phyloP scores from a whole-genome alignment of 2,888 invertebrate species.

The Cactoblastis cactorum region DNA sequence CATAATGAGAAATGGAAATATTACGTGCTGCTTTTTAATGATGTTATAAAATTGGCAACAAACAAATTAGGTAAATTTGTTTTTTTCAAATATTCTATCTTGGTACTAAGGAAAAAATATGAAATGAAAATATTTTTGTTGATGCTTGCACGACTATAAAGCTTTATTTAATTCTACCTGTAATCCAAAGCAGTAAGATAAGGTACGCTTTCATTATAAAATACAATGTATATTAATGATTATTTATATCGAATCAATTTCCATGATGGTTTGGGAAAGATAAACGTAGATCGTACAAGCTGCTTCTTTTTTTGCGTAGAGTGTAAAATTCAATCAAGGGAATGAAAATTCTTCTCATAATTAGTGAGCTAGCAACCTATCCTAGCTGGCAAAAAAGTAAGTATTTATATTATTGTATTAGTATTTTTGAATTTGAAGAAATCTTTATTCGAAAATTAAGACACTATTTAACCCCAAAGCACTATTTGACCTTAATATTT shows the following conservation, averaged over 20 bases:
- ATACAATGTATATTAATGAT: background rate
- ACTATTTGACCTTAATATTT: no score
- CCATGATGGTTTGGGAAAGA: background rate
- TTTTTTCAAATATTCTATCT: background rate
- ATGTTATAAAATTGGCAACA: background rate
- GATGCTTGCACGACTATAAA: background rate
- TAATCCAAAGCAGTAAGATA: background rate
- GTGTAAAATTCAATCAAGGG: no score
- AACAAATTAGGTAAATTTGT: background rate
- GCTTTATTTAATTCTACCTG: background rate
- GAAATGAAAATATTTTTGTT: background rate
- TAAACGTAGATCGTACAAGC: no score
- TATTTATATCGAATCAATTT: background rate
- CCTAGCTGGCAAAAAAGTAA: no score
- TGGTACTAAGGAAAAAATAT: background rate
- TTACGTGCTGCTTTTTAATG: constrained; percentile 14
- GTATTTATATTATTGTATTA: no score
- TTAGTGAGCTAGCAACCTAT: no score
- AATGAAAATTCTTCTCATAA: no score
- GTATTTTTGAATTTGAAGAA: no score
- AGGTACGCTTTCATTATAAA: background rate
- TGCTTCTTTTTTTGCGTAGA: no score
- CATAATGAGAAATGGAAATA: constrained; percentile 23
- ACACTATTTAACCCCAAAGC: no score
- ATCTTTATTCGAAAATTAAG: no score